These are phyloP conservation scores for Zaprionus davidi DNA, from an alignment of 1,140 invertebrate genomes.

Conservation along the genomic window DNA sequence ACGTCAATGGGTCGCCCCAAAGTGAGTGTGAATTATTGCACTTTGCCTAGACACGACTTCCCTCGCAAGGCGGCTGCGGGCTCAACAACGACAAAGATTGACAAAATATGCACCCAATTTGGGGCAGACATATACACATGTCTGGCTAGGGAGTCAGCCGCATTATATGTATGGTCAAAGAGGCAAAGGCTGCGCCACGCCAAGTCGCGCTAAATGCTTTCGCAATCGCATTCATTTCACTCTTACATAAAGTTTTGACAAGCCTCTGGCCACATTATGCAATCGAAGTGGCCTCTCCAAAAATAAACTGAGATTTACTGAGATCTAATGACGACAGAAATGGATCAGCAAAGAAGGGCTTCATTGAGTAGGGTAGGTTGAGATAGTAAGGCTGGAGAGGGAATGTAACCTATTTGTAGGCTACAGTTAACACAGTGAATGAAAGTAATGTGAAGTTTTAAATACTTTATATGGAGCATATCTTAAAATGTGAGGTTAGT, in stretches of 20 bases:
- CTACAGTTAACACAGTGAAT: neutral
- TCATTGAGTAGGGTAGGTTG: neutral
- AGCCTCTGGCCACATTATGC: slow-evolving; percentile 35
- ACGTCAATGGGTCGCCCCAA: slow-evolving; percentile 61
- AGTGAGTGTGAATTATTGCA: slow-evolving; percentile 82
- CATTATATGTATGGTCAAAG: slow-evolving; percentile 23
- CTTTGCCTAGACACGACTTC: slow-evolving; percentile 75
- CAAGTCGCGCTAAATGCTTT: slow-evolving; percentile 57
- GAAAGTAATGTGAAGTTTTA: neutral
- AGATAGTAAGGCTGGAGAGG: neutral
- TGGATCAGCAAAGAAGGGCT: slow-evolving; percentile 4
- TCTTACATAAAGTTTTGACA: slow-evolving; percentile 55
- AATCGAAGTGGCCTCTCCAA: slow-evolving; percentile 30
- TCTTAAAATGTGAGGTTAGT: too few species aligned
- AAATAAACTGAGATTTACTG: slow-evolving; percentile 18
- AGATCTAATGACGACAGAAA: neutral
- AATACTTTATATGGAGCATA: neutral
- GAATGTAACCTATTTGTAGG: neutral
- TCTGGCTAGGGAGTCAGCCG: neutral
- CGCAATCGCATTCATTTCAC: slow-evolving; percentile 71
- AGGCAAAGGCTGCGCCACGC: slow-evolving; percentile 21
- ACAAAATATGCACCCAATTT: slow-evolving; percentile 58
- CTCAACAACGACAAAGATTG: slow-evolving; percentile 30
- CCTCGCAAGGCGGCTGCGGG: slow-evolving; percentile 25
- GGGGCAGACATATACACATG: slow-evolving; percentile 11